These are phyloP conservation scores for Diorhabda elongata DNA, from an alignment of 1,140 invertebrate species.

Conservation along the genomic window DNA sequence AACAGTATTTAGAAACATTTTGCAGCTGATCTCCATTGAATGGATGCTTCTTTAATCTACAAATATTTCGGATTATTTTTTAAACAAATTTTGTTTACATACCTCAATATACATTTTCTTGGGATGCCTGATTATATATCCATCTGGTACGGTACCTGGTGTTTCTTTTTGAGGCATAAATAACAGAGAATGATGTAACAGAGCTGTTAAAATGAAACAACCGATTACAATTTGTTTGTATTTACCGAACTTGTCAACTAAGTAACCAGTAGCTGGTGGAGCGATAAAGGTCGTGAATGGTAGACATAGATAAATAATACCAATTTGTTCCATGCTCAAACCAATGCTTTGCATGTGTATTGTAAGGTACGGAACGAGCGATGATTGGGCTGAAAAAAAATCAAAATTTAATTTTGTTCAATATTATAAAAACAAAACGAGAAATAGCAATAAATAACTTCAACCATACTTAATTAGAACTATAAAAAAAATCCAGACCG, in stretches of 20 bases:
- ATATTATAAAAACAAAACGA: neutral
- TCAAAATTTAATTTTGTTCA: slow-evolving; percentile 4
- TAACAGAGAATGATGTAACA: slow-evolving; percentile 68
- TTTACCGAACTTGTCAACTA: slow-evolving; percentile 76
- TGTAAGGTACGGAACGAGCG: slow-evolving; percentile 75
- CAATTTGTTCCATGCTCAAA: slow-evolving; percentile 76
- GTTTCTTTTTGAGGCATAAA: slow-evolving; percentile 70
- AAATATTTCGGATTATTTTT: no score
- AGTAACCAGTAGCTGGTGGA: slow-evolving; percentile 71
- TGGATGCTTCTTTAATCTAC: no score
- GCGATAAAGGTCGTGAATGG: slow-evolving; percentile 77
- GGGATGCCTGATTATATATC: slow-evolving; percentile 68
- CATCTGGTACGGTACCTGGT: slow-evolving; percentile 64
- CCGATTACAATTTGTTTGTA: slow-evolving; percentile 75
- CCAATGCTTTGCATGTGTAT: slow-evolving; percentile 86
- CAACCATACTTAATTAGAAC: no score
- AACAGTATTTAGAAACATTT: no score
- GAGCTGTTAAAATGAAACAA: slow-evolving; percentile 65
- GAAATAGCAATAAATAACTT: no score
- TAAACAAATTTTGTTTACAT: neutral
- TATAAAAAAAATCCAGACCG: no score
- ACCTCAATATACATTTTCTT: slow-evolving; percentile 64
- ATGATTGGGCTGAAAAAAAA: slow-evolving; percentile 64
- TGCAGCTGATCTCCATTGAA: no score
- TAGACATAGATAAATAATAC: slow-evolving; percentile 76